These are phyloP conservation scores for Lepidurus packardi DNA, from an alignment of 1,140 invertebrate species.

Conservation along the genomic window DNA sequence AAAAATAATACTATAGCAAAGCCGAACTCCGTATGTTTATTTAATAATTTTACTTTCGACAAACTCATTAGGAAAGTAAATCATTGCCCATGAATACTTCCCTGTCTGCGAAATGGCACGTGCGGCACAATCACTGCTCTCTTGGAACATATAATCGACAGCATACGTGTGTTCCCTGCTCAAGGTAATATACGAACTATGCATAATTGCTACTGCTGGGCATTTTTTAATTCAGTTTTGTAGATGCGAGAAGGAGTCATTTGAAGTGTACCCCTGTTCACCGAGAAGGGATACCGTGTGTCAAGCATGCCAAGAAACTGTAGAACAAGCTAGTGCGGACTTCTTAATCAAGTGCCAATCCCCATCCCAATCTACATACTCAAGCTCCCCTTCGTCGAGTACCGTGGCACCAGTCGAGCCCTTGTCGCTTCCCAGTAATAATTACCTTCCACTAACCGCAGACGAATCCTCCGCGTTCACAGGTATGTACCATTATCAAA, in stretches of 20 bases:
- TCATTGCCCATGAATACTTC: background rate
- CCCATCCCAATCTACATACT: background rate
- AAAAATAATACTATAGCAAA: background rate
- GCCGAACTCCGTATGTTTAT: background rate
- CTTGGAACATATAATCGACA: background rate
- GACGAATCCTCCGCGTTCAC: no score
- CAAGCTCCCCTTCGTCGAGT: background rate
- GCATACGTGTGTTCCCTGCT: background rate
- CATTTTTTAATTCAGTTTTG: background rate
- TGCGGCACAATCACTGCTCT: slow-evolving; percentile 13
- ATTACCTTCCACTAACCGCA: no score
- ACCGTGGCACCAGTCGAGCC: background rate
- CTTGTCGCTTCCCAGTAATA: background rate
- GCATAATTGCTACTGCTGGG: background rate
- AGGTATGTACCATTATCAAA: no score
- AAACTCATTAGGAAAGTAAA: background rate
- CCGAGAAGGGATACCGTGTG: background rate
- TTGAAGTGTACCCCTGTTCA: background rate
- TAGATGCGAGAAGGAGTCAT: background rate
- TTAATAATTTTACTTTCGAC: background rate
- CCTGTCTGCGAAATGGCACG: background rate
- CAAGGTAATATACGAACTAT: background rate
- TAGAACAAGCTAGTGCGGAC: background rate
- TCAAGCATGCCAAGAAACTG: background rate
- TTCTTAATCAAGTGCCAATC: slow-evolving; percentile 15